Evolutionary conservation across 2,888 invertebrate species (phyloP), one percentile per base, ranked within the genome.

Genomic region (Leptodirus hochenwartii): DNA sequence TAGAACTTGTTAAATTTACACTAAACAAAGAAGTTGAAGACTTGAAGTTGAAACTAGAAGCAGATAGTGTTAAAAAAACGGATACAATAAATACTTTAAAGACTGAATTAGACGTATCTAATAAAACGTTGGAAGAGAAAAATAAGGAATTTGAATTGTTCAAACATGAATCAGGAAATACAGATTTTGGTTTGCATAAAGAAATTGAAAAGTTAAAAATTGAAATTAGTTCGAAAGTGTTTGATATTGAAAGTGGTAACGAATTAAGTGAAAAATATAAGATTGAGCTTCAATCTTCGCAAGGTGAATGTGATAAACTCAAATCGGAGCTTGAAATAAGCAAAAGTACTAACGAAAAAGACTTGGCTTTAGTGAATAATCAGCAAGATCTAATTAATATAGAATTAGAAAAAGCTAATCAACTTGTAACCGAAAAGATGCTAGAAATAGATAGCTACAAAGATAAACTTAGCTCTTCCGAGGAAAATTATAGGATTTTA

Each of bases 161-260:
- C 17, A 35, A 34, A 13, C 34, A 23, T 20, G 34, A 30, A 12
- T 15, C 33, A 15, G 28, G 42, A 25, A 41, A 44, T 13, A 27
- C 37, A 11, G 50, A 53, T 39, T 39, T 39, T 17, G 34, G 33
- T 24, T 36, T 45, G 16, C 40, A 43, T 25, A 50, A 51, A 39
- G 47, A 50, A 37, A 33, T 47, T 5, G 46, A 51, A 8, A 44
- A 47, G 40, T 32, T 53, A 3, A 49, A 50, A 39, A 47, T 50
- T 45, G 49, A 51, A 32, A 51, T 63, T 12, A 68, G 64, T 47
- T 58, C 59, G 34, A 66, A 61, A 57, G 49, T 58, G 34, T 51
- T 59, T 45, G 67, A 68, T 44, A 45, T 63, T 36, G 66, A 67
- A 50, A 58, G 58, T 39, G 40, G 55, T 32, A 53, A 55, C 45